Evolutionary conservation across 2,888 invertebrate genomes (phyloP).

Genomic region (Pandemis cinnamomeana): DNA sequence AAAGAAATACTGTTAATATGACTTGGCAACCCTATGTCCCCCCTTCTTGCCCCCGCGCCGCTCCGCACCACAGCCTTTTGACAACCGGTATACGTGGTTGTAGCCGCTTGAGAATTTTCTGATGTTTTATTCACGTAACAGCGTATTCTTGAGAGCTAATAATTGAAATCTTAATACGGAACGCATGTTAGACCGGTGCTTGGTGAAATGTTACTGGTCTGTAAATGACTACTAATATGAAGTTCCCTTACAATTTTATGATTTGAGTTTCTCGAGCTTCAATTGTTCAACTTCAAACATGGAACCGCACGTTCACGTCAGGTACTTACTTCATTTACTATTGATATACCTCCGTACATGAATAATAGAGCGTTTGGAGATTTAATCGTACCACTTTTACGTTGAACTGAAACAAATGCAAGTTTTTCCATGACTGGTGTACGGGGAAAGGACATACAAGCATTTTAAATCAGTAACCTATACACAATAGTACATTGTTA

Average conservation of each 20-base stretch:
- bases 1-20: neutral
- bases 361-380: no score
- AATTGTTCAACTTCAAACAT: neutral
- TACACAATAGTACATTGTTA: neutral
- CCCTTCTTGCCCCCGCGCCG: conserved; percentile 47
- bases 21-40: conserved; percentile 40
- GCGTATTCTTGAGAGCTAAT: conserved; percentile 59
- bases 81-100: conserved; percentile 73
- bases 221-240: neutral
- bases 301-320: no score
- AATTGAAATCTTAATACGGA: conserved; percentile 66
- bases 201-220: conserved; percentile 14
- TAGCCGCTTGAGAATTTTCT: conserved; percentile 75
- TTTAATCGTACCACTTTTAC: neutral
- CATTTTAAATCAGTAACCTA: neutral
- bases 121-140: conserved; percentile 79
- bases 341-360: no score
- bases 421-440: neutral
- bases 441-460: neutral
- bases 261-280: neutral
- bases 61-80: conserved; percentile 69
- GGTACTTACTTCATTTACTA: no score
- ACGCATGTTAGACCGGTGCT: conserved; percentile 26
- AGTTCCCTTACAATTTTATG: neutral
- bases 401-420: neutral